A percentile compares a stretch with the other conserved stretches of the same genome.
phyloP scores from a whole-genome alignment of 1,140 invertebrate genomes.

The Saccostrea echinata region DNA sequence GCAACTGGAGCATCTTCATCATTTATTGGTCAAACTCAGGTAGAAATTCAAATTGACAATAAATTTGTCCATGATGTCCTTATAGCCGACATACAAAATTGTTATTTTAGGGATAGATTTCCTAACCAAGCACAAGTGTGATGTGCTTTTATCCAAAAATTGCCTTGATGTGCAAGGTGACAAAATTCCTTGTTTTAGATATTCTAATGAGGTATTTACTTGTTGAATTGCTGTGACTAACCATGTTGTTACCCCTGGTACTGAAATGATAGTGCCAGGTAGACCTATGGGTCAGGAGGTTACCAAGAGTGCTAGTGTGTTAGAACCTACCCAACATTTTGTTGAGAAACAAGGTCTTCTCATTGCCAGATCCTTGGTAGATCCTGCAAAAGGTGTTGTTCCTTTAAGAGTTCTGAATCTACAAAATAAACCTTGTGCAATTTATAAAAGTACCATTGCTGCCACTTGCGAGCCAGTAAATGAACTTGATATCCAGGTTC shows the following conservation, averaged over 20 bases:
- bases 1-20: slow-evolving; percentile 41
- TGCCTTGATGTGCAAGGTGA: too few species aligned
- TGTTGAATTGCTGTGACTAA: slow-evolving; percentile 34
- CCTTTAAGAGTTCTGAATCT: too few species aligned
- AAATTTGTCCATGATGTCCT: too few species aligned
- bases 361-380: too few species aligned
- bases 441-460: too few species aligned
- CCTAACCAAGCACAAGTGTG: slow-evolving; percentile 1
- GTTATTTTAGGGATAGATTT: slow-evolving; percentile 43
- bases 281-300: slow-evolving; percentile 8
- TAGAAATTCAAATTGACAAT: background rate
- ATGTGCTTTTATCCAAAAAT: too few species aligned
- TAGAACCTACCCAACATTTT: slow-evolving; percentile 45
- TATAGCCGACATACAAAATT: background rate
- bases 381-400: too few species aligned
- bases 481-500: too few species aligned
- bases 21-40: slow-evolving; percentile 19
- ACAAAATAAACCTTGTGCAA: slow-evolving; percentile 23
- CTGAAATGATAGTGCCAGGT: too few species aligned
- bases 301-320: slow-evolving; percentile 23
- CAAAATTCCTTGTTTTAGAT: too few species aligned
- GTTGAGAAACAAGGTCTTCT: slow-evolving; percentile 40
- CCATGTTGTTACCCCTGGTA: background rate
- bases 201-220: background rate
- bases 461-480: too few species aligned